These are phyloP conservation scores for Elachura formosa DNA, from an alignment of 2,113 vertebrate species.

Conservation along the genomic window DNA sequence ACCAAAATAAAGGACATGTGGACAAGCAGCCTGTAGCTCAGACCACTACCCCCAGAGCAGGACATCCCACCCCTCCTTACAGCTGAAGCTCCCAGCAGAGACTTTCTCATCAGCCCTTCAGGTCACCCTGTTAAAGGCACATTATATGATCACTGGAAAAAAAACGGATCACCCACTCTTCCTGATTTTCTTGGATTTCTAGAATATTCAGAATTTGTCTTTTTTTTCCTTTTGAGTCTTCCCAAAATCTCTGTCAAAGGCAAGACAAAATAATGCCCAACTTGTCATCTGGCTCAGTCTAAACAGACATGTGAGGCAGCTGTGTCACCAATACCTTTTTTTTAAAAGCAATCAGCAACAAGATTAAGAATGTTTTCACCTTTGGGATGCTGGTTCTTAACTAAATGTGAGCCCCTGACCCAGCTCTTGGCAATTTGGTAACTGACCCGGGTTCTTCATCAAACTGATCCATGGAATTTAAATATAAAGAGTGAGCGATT, in stretches of 20 bases:
- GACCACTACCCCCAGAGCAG: background rate
- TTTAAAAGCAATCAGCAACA: background rate
- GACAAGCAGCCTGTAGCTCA: background rate
- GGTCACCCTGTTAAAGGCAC: background rate
- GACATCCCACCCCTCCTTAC: background rate
- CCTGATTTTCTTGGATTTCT: background rate
- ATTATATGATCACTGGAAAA: background rate
- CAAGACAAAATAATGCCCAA: background rate
- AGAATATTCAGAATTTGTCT: background rate
- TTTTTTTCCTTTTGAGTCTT: background rate
- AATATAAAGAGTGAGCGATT: background rate
- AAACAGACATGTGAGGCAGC: background rate
- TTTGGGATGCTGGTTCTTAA: slow-evolving; percentile 34
- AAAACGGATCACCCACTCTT: background rate
- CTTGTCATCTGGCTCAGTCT: background rate
- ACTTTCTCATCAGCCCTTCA: background rate
- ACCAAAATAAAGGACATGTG: background rate
- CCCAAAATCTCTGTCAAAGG: background rate
- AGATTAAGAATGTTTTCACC: background rate
- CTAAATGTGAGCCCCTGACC: background rate
- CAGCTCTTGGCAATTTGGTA: slow-evolving; percentile 19
- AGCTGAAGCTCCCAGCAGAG: background rate
- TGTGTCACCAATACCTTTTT: background rate
- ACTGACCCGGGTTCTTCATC: background rate
- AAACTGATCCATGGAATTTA: background rate